Evolutionary conservation across 2,888 invertebrate species (phyloP).

Genomic region (Drepana falcataria): DNA sequence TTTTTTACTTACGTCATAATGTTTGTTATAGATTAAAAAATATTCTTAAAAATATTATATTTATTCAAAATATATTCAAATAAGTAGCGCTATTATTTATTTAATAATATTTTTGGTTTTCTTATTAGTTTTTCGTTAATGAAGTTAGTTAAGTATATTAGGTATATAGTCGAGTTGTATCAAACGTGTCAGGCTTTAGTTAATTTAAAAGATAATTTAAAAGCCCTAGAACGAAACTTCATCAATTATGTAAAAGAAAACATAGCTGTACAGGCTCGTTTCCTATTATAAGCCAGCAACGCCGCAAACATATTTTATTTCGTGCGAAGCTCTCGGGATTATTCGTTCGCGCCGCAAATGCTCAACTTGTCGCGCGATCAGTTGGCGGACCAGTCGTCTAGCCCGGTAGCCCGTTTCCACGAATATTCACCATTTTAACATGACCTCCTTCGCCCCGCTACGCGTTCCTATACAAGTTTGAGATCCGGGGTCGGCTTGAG

Average conservation of each 20-base stretch:
- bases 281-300: slow-evolving; percentile 36
- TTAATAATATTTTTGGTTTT: too few relatives aligned
- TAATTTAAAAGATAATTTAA: not conserved
- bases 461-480: slow-evolving; percentile 12
- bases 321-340: slow-evolving; percentile 54
- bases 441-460: slow-evolving; percentile 31
- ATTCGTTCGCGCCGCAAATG: slow-evolving; percentile 42
- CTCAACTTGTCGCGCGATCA: slow-evolving; percentile 33
- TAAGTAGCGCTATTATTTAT: too few relatives aligned
- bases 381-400: slow-evolving; percentile 35
- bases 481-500: slow-evolving; percentile 13
- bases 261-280: slow-evolving; percentile 39
- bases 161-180: too few relatives aligned
- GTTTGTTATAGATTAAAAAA: too few relatives aligned
- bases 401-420: slow-evolving; percentile 34
- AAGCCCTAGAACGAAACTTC: slow-evolving; percentile 4
- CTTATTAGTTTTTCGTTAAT: too few relatives aligned
- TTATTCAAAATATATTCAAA: too few relatives aligned
- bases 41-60: too few relatives aligned
- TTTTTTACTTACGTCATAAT: not conserved
- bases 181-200: too few relatives aligned
- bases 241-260: slow-evolving; percentile 35
- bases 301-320: slow-evolving; percentile 62
- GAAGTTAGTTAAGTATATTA: too few relatives aligned
- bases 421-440: slow-evolving; percentile 31